phyloP scores from a whole-genome alignment of 2,888 invertebrate genomes.

The Agrotis ipsilon region DNA sequence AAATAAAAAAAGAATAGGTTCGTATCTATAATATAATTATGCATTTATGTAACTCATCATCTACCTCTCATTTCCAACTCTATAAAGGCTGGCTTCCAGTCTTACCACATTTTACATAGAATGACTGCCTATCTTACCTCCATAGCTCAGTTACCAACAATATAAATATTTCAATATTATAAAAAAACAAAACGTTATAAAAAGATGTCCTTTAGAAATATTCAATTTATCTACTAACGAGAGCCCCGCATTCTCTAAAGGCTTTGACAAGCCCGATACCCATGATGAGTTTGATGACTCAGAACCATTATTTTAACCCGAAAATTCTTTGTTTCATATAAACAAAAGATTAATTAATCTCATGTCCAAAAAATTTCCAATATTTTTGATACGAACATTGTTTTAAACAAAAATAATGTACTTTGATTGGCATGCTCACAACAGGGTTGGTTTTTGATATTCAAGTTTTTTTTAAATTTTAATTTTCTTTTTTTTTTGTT shows the following conservation, averaged over 20 bases:
- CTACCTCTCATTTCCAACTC: no score
- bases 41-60: no score
- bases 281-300: slow-evolving; percentile 1
- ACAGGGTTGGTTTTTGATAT: slow-evolving; percentile 40
- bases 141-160: no score
- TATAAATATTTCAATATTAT: no score
- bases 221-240: background rate
- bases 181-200: no score
- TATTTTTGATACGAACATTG: slow-evolving; percentile 31
- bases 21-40: no score
- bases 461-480: slow-evolving; percentile 9
- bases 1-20: no score
- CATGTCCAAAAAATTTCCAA: slow-evolving; percentile 34
- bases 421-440: slow-evolving; percentile 50
- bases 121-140: no score
- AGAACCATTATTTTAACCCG: slow-evolving; percentile 33
- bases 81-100: no score
- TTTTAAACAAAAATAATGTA: slow-evolving; percentile 11
- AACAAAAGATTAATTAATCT: slow-evolving; percentile 55
- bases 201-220: no score
- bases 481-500: background rate
- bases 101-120: no score
- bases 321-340: slow-evolving; percentile 35
- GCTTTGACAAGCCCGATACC: slow-evolving; percentile 11
- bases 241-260: background rate